Evolutionary conservation across 2,797 vertebrate species (phyloP).

Genomic region (Galaxias olidus): DNA sequence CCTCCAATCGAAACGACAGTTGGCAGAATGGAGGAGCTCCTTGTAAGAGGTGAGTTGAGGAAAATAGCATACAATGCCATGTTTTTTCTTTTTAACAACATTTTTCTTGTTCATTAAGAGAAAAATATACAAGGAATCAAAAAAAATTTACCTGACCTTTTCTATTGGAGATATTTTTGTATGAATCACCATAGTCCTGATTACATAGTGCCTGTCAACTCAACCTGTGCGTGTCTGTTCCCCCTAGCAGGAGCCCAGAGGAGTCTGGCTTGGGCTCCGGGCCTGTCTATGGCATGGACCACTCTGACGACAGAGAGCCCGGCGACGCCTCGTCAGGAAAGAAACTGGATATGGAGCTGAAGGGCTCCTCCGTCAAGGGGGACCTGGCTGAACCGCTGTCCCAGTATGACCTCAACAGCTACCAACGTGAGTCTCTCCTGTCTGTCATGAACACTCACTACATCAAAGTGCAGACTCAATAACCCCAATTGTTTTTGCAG

Average conservation of each 20-base stretch:
- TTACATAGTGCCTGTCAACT: background rate
- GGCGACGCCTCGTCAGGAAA: slow-evolving; percentile 70
- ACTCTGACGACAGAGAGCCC: slow-evolving; percentile 72
- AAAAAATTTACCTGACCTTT: background rate
- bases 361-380: slow-evolving; percentile 72
- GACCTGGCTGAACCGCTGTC: slow-evolving; percentile 83
- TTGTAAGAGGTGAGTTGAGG: slow-evolving; percentile 82
- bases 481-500: no score
- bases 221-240: background rate
- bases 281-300: slow-evolving; percentile 82
- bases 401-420: slow-evolving; percentile 88
- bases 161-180: background rate
- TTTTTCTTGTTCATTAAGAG: no score
- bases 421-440: slow-evolving; percentile 80
- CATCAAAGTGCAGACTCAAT: no score
- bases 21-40: slow-evolving; percentile 85
- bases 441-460: no score
- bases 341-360: slow-evolving; percentile 85
- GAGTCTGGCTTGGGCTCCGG: slow-evolving; percentile 70
- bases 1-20: slow-evolving; percentile 77
- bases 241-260: slow-evolving; percentile 80
- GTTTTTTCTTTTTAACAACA: no score
- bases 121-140: no score
- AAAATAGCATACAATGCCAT: no score
- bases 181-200: no score